Evolutionary conservation across 2,113 vertebrate genomes (phyloP).

Genomic region (Brachyhypopomus occidentalis): DNA sequence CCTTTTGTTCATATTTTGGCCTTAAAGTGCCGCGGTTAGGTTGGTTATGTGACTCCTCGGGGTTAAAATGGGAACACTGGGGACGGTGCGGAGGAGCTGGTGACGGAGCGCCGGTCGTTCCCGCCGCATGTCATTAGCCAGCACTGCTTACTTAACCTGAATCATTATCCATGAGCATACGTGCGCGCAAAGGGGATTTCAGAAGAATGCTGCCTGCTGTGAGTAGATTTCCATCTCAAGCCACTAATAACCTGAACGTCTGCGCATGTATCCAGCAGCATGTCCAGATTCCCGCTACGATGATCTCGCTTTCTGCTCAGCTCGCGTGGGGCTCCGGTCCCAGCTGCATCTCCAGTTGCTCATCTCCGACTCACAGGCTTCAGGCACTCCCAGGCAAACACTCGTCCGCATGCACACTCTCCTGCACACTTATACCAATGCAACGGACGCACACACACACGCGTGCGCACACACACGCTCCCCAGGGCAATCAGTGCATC

Average conservation of each 20-base stretch:
- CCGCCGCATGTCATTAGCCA: background rate
- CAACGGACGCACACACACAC: constrained; percentile 16
- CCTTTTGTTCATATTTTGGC: constrained; percentile 4
- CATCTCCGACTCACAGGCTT: background rate
- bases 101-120: background rate
- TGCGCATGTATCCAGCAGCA: background rate
- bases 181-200: no score
- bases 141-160: no score
- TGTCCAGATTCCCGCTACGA: background rate
- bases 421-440: constrained; percentile 16
- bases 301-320: background rate
- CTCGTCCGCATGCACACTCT: background rate
- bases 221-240: no score
- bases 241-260: no score
- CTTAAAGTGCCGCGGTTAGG: background rate
- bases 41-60: constrained; percentile 2
- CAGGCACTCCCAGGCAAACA: no score
- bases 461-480: background rate
- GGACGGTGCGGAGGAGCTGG: background rate
- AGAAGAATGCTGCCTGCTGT: no score
- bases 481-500: constrained; percentile 21
- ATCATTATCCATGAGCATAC: no score
- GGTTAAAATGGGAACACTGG: background rate
- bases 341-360: background rate
- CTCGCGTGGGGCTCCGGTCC: background rate